Base-by-base conservation (phyloP, 2,888 invertebrate species). In the Lasioglossum calceatum region DNA sequence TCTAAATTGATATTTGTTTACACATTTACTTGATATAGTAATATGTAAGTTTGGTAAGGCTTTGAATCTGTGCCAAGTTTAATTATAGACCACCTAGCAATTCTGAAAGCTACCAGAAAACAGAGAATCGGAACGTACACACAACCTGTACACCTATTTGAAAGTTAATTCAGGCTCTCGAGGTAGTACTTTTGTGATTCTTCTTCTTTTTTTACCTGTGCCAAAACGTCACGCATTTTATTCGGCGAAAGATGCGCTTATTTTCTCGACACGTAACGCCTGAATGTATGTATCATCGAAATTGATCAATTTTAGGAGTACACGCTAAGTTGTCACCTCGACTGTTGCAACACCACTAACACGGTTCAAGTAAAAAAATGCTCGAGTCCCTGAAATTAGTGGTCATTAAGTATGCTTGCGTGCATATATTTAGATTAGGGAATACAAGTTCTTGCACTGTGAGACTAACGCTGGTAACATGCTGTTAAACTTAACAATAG, bases 1-100 rank as follows among this genome's bases (percentile, higher is more conserved):
- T 36, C 50, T 58, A 58, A 79, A 47, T 61, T 73, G 67, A 84
- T 19, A 75, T 90, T 89, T 90, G 87, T 90, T 90, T 87, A 85
- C 47, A 82, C 77, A 81, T 87, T 86, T 85, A 88, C 73, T 90
- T 86, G 82, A 67, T 73, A 80, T 86, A 84, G 87, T 89, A 83
- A 91, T 90, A 86, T 84, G 85, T 77, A 89, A 88, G 84, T 89
- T 91, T 90, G 84, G 87, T 74, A 86, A 84, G 87, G 77, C 70
- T 88, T 91, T 92, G 92, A 92, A 84, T 83, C 84, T 79, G 85
- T 92, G 92, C 92, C 92, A 92, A 92, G 92, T 92, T 92, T 92
- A 92, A 92, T 92, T 90, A 91, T 92, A 92, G 92, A 92, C 77
- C 88, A 88, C 84, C 89, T 91, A 89, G 85, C 87, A 87, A 87